Conservation (phyloP, 2,797 vertebrate genomes). For the Babyrousa celebensis region DNA sequence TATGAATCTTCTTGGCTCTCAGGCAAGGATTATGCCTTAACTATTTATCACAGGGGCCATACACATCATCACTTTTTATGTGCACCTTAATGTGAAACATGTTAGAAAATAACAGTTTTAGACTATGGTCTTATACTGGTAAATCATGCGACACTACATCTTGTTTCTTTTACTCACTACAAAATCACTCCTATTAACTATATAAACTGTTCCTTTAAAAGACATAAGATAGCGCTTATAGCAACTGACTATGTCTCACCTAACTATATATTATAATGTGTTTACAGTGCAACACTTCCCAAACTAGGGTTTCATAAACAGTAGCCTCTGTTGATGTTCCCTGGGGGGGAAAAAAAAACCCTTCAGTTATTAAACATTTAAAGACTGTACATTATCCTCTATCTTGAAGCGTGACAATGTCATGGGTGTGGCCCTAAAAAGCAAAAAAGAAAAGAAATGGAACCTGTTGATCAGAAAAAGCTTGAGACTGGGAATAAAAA, state of each 20-base stretch:
- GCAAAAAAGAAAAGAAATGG: background rate
- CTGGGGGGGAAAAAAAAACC: background rate
- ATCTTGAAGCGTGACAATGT: background rate
- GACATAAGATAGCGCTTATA: background rate
- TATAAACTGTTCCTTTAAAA: constrained; percentile 35
- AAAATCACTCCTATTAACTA: constrained; percentile 18
- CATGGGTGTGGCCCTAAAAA: no score
- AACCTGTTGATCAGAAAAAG: background rate
- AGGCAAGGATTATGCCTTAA: background rate
- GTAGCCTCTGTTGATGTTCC: background rate
- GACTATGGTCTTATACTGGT: background rate
- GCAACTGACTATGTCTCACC: background rate
- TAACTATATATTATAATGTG: background rate
- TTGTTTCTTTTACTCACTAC: background rate
- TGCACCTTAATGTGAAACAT: background rate
- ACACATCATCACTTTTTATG: background rate
- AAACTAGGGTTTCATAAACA: constrained; percentile 19
- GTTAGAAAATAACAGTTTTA: background rate
- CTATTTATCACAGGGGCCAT: background rate
- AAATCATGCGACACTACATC: background rate
- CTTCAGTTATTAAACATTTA: background rate
- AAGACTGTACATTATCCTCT: background rate
- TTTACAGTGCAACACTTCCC: background rate
- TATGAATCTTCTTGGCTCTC: background rate
- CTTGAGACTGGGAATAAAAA: background rate